Evolutionary conservation across 2,797 vertebrate species (phyloP), one percentile per base, ranked within the genome.

Genomic region (Parauchenoglanis ngamensis): DNA sequence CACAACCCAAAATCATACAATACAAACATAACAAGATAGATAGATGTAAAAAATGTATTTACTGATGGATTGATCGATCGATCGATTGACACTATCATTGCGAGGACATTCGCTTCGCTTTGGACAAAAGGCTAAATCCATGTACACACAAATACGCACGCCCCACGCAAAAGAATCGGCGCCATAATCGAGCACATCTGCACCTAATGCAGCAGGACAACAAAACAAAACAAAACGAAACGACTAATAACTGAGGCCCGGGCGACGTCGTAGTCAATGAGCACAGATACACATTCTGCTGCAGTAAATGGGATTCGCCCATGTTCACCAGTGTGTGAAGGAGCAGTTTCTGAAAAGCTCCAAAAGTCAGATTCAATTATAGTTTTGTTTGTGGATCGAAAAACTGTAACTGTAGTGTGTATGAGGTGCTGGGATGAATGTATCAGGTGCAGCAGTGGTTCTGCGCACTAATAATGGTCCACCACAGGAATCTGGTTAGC

Each of bases 131-230:
- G 44, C 40, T 46, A 46, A 46, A 46, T 73, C 21, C 3, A 12
- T 25, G 21, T 46, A 73, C 44, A 73, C 6, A 73, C 40, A 49
- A 73, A 73, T 25, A 12, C 21, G 46, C 70, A 10, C 23, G 21
- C 40, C 23, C 4, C 35, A 31, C 19, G 65, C 72, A 78, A 25
- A 81, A 49, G 10, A 8, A 35, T 25, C 44, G n/a, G 44, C 3
- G 0, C 25, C 49, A 7, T 19, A 19, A 77, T 44, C 44, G 35
- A 31, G 73, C 54, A 28, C 28, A 15, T 46, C 13, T 76, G 65
- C 86, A 89, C 85, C 86, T 84, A 84, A 87, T 89, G 89, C 85
- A 87, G n/a, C 75, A 57, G 76, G 40, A 11, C 2, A 2, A 40
- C n/a, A 31, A 75, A 56, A 54, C 61, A n/a, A 40, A 80, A 21